Base-by-base conservation (phyloP, 2,113 vertebrate species). In the Stigmatopora argus region DNA sequence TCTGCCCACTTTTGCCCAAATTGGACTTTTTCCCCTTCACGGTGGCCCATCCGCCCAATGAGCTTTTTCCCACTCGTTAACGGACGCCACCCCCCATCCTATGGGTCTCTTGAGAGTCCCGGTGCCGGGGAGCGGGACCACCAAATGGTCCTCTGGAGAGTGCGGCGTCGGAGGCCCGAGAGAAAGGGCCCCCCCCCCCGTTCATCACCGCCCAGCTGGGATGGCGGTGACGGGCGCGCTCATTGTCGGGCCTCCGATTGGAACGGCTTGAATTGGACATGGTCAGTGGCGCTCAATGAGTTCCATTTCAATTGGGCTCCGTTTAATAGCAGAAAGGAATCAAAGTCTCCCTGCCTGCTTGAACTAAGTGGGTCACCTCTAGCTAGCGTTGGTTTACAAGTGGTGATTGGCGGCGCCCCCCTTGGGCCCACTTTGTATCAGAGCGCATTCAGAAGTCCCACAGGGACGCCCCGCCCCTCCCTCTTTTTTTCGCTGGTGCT, bases 361-460 rank as follows among this genome's bases (percentile, higher is more conserved):
- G 78, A 62, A 81, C 80, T 80, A 86, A 85, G 74, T 80, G 71
- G 84, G 87, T 85, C 84, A 86, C 87, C 83, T 85, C 83, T 79
- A 81, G 75, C 78, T 74, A 75, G 63, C 18, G 10, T 15, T 3
- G 56, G 67, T 85, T 85, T 79, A 77, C 79, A 73, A 76, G 77
- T 70, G 72, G 76, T 78, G 79, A 79, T 81, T 79, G 79, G 70
- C 79, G 73, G 62, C 75, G 82, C 80, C 85, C 83, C 84, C 81
- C 60, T 84, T 83, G 86, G 80, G 73, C 75, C 75, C 12, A 75
- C 81, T 83, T 84, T 85, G 86, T 89, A 89, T 89, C 88, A 78
- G 76, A 69, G 83, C 73, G 83, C 77, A 78, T 84, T 89, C 88
- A 89, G 84, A 78, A 79, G 63, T 87, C 88, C 86, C 85, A 62